A percentile compares a stretch with the other conserved stretches of the same genome.
Conservation (phyloP, 2,797 vertebrate species). For the Morus bassanus region DNA sequence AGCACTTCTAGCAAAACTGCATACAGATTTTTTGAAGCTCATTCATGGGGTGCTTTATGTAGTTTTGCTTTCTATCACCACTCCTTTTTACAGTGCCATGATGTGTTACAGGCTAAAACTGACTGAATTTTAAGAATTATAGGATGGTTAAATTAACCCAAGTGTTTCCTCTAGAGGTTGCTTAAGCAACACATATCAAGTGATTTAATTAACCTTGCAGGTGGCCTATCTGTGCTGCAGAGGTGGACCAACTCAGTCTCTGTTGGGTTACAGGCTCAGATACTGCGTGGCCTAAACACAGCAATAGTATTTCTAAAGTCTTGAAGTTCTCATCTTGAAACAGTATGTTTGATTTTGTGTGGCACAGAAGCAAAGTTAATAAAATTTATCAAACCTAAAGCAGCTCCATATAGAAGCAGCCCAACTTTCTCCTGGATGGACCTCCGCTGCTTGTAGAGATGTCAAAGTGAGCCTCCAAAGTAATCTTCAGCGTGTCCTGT, state of each 20-base stretch:
- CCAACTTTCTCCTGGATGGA: background rate
- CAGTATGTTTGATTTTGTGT: background rate
- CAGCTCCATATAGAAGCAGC: background rate
- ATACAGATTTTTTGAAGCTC: background rate
- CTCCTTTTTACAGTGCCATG: background rate
- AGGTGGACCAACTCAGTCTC: background rate
- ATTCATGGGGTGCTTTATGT: background rate
- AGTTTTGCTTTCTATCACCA: background rate
- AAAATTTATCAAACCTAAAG: background rate
- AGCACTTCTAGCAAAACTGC: background rate
- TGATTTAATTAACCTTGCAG: background rate
- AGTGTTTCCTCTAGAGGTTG: background rate
- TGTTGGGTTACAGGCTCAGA: background rate
- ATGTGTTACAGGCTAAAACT: background rate
- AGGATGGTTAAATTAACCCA: background rate
- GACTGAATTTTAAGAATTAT: background rate
- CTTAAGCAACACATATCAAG: background rate
- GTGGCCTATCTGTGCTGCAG: background rate
- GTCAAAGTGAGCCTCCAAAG: background rate
- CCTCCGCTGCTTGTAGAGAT: background rate
- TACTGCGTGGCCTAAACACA: rapidly evolving
- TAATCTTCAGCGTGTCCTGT: background rate
- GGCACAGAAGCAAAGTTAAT: background rate
- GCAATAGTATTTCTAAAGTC: background rate
- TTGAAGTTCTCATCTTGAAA: background rate